phyloP scores from a whole-genome alignment of 2,113 vertebrate species.

The Oncorhynchus nerka region DNA sequence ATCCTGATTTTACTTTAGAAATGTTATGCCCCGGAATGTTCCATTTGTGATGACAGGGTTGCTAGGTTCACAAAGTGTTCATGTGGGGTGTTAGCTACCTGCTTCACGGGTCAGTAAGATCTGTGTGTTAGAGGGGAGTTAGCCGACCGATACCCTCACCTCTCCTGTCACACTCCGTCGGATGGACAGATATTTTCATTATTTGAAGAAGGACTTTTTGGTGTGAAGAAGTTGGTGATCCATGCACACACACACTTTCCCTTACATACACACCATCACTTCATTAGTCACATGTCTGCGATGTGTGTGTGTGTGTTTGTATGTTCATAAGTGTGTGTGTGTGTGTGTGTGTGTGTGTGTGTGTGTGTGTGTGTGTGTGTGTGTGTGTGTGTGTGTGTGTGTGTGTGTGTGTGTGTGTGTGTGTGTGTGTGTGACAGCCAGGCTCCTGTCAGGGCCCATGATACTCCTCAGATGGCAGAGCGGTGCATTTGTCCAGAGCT shows the following conservation, averaged over 20 bases:
- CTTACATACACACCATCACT: background rate
- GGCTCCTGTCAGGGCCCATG: background rate
- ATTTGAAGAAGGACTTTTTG: constrained; percentile 1
- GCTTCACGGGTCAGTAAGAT: background rate
- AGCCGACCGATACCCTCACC: background rate
- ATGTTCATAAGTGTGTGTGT: too few relatives aligned
- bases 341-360: too few relatives aligned
- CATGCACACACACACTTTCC: too few relatives aligned
- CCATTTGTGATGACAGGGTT: background rate
- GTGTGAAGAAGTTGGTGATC: too few relatives aligned
- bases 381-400: too few relatives aligned
- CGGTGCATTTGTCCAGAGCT: constrained; percentile 30
- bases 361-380: too few relatives aligned
- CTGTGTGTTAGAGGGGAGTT: background rate
- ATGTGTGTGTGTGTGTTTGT: too few relatives aligned
- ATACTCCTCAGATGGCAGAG: constrained; percentile 45
- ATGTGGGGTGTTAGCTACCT: constrained; percentile 2
- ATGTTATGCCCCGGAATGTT: constrained; percentile 7
- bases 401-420: background rate
- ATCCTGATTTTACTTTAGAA: background rate
- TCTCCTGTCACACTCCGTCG: too few relatives aligned
- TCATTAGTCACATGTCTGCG: background rate
- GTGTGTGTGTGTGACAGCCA: constrained; percentile 15
- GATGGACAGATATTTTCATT: constrained; percentile 5
- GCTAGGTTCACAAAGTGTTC: background rate